Evolutionary conservation across 2,113 vertebrate genomes (phyloP).

Genomic region (Lates calcarifer): DNA sequence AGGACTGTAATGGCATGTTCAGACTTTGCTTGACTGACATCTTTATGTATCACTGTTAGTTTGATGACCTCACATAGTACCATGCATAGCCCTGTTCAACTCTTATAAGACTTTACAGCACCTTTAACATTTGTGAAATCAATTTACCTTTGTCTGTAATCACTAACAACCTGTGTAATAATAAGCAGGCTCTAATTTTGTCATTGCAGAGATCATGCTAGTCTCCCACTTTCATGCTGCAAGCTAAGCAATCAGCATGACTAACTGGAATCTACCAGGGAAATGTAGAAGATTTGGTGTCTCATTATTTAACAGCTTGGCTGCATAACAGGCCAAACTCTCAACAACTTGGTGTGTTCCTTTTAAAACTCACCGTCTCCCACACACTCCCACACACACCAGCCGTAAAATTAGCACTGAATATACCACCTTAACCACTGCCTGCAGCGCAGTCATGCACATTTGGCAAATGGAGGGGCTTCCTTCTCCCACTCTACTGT

Average conservation of each 20-base stretch:
- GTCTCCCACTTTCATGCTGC: not conserved
- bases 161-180: not conserved
- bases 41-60: not conserved
- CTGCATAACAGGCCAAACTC: constrained; percentile 45
- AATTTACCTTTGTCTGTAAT: not conserved
- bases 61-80: not conserved
- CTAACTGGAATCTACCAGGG: constrained; percentile 21
- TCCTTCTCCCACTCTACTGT: constrained; percentile 54
- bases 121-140: not conserved
- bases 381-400: constrained; percentile 61
- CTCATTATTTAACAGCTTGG: constrained; percentile 57
- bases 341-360: constrained; percentile 56
- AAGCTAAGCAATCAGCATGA: not conserved
- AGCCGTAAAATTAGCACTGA: constrained; percentile 50
- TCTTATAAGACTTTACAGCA: not conserved
- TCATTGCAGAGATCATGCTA: not conserved
- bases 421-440: constrained; percentile 34
- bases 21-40: not conserved
- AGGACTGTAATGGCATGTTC: not conserved
- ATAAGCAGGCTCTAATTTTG: not conserved
- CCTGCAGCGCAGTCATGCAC: constrained; percentile 23
- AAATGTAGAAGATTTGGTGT: constrained; percentile 16
- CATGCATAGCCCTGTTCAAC: not conserved
- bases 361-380: constrained; percentile 61
- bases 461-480: constrained; percentile 47